Evolutionary conservation across 2,113 vertebrate species (phyloP).

Genomic region (Microtus ochrogaster): DNA sequence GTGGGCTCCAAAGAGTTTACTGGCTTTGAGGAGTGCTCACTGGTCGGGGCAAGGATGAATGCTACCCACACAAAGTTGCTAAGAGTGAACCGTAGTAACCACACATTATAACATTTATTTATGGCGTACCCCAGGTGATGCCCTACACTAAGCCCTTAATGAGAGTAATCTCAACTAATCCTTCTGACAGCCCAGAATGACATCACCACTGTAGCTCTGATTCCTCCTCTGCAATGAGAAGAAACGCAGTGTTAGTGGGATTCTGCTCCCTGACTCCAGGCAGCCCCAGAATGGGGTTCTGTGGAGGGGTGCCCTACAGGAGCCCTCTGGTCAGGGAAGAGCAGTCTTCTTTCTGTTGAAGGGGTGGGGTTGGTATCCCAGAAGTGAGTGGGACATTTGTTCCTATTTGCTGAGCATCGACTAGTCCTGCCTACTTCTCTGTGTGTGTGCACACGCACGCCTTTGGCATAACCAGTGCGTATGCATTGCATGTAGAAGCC

Average conservation of each 20-base stretch:
- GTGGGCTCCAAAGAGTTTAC: background rate
- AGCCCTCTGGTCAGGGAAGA: background rate
- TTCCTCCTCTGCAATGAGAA: background rate
- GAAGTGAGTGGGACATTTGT: background rate
- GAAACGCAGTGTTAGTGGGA: background rate
- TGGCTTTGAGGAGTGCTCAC: background rate
- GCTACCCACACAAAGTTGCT: rapidly evolving
- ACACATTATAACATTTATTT: background rate
- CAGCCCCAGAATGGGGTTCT: too few relatives aligned
- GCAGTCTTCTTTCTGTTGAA: too few relatives aligned
- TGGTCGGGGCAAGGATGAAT: background rate
- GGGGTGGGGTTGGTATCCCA: background rate
- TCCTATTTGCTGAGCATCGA: background rate
- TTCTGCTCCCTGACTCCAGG: rapidly evolving
- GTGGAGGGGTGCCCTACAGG: background rate
- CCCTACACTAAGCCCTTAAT: background rate
- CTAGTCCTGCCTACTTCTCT: background rate
- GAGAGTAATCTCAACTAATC: slow-evolving; percentile 14
- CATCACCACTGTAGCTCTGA: background rate
- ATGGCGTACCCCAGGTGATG: background rate
- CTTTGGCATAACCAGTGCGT: background rate
- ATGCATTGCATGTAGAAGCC: too few relatives aligned
- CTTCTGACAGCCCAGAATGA: background rate
- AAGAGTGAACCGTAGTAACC: background rate
- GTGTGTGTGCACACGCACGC: too few relatives aligned